Base-by-base conservation (phyloP, 2,888 invertebrate genomes). In the Lepidochitona cinerea region DNA sequence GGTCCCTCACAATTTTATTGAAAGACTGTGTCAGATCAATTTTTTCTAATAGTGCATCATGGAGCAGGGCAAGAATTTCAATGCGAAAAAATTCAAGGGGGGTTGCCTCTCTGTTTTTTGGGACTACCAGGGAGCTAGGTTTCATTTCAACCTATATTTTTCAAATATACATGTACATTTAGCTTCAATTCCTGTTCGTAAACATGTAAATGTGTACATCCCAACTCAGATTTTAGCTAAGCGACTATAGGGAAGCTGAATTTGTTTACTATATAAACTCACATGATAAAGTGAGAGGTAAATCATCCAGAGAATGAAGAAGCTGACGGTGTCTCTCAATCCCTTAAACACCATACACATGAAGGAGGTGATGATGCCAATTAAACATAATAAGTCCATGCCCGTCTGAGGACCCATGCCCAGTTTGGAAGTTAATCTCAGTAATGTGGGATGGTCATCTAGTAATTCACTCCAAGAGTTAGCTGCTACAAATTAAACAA, bases 221-320 rank as follows among this genome's bases (percentile, higher is more conserved):
- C n/a, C n/a, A n/a, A n/a, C n/a, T n/a, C n/a, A n/a, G n/a, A n/a
- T n/a, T n/a, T n/a, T n/a, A n/a, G n/a, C n/a, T n/a, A n/a, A n/a
- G n/a, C n/a, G n/a, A n/a, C n/a, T n/a, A n/a, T n/a, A n/a, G n/a
- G n/a, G n/a, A n/a, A n/a, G n/a, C n/a, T n/a, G n/a, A n/a, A n/a
- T n/a, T n/a, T n/a, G n/a, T n/a, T n/a, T n/a, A n/a, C n/a, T n/a
- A n/a, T n/a, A n/a, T n/a, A 49, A 49, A 59, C 72, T 75, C 74
- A 91, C 91, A 92, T 95, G 94, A 85, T 93, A 94, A n/a, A 95
- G 87, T 0, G 95, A 95, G 84, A 93, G 93, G 89, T 95, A 95
- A 1, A 94, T 88, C 23, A 93, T 91, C 94, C 95, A 95, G 35
- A 95, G 90, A 4, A 92, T 89, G 32, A 93, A 92, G 89, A 94